Conservation (phyloP, 2,888 invertebrate species). For the Hirtodrosophila confusa region DNA sequence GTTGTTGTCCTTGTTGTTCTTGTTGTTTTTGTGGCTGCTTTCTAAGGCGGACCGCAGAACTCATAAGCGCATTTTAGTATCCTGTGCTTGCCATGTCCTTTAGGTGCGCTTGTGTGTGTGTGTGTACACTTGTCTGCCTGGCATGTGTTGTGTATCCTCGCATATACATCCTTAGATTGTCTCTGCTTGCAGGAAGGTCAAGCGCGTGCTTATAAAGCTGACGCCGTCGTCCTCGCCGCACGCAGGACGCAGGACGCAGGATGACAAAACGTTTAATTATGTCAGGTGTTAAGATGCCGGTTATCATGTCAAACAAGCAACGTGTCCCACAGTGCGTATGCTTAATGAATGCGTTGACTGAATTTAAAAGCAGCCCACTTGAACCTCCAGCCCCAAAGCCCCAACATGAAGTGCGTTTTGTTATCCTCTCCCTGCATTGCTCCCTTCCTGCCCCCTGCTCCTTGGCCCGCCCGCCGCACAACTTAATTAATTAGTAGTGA, state of each 20-base stretch:
- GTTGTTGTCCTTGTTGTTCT: slow-evolving; percentile 41
- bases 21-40: slow-evolving; percentile 38
- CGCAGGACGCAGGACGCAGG: slow-evolving; percentile 4
- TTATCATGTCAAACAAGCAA: slow-evolving; percentile 57
- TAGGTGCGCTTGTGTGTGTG: slow-evolving; percentile 15
- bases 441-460: not conserved
- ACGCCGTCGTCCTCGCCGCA: slow-evolving; percentile 44
- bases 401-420: slow-evolving; percentile 25
- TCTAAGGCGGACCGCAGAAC: slow-evolving; percentile 67
- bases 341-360: slow-evolving; percentile 47
- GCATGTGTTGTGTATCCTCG: slow-evolving; percentile 1
- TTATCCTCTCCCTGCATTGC: slow-evolving; percentile 6
- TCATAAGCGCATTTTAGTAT: slow-evolving; percentile 76
- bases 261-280: slow-evolving; percentile 72
- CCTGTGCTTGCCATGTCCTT: slow-evolving; percentile 13
- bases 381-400: not conserved
- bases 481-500: slow-evolving; percentile 70
- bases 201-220: slow-evolving; percentile 67
- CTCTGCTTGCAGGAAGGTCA: slow-evolving; percentile 63
- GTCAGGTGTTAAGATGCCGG: slow-evolving; percentile 75
- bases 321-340: slow-evolving; percentile 58
- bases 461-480: slow-evolving; percentile 7
- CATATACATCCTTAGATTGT: slow-evolving; percentile 42
- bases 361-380: slow-evolving; percentile 36
- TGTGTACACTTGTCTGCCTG: slow-evolving; percentile 8